Evolutionary conservation across 2,888 invertebrate genomes (phyloP).

Genomic region (Trichogramma dendrolimi): DNA sequence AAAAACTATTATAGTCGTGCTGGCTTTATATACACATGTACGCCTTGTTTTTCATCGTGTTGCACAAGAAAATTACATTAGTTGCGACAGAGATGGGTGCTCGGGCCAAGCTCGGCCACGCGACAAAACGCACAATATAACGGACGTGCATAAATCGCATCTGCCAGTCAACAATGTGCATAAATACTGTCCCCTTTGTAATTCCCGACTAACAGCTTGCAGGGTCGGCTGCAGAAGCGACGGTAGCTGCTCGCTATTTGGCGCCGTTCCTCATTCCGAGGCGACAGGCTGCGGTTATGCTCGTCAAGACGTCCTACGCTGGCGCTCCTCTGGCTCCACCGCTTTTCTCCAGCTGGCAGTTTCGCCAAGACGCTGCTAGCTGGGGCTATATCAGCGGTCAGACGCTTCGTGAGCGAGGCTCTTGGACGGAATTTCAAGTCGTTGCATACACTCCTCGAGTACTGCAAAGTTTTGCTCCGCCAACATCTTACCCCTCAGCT

Average conservation of each 20-base stretch:
- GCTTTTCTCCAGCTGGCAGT: constrained; percentile 5
- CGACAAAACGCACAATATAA: constrained; percentile 51
- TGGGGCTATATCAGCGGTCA: not conserved
- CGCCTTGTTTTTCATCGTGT: too few species aligned
- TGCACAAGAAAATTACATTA: too few species aligned
- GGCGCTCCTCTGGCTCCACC: constrained; percentile 4
- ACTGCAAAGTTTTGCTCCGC: constrained; percentile 12
- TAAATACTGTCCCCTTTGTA: constrained; percentile 51
- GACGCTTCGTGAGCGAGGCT: not conserved
- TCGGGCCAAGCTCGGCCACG: constrained; percentile 30
- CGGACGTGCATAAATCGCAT: constrained; percentile 52
- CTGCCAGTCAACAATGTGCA: constrained; percentile 53
- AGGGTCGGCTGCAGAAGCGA: constrained; percentile 9
- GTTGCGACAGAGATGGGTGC: not conserved
- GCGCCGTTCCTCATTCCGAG: constrained; percentile 44
- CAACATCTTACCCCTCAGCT: not conserved
- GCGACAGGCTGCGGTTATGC: constrained; percentile 45
- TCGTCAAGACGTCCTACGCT: constrained; percentile 36
- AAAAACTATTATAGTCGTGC: too few species aligned
- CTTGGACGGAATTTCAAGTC: constrained; percentile 31
- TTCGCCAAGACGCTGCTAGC: not conserved
- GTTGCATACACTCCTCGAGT: not conserved
- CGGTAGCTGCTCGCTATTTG: constrained; percentile 26
- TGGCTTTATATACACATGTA: too few species aligned
- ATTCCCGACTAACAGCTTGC: constrained; percentile 27